Conservation (phyloP, 2,113 vertebrate genomes). For the Aleadryas rufinucha region DNA sequence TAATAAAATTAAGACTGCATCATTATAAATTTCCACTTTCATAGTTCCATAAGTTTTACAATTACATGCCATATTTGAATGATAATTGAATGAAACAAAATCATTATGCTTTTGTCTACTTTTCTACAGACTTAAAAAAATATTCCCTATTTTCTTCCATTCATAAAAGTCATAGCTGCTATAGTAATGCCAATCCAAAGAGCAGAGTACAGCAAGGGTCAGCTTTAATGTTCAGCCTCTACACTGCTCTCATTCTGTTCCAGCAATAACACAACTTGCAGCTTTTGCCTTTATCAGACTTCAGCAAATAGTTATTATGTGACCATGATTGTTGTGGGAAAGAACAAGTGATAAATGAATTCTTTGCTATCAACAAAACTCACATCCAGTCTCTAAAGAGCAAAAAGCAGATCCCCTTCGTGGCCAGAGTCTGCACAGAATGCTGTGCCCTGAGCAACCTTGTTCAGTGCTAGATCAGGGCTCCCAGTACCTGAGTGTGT, state of each 20-base stretch:
- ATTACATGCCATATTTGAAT: conserved; percentile 79
- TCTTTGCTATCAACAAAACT: background rate
- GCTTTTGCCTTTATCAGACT: background rate
- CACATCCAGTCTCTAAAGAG: background rate
- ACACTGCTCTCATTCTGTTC: background rate
- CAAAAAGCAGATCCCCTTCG: accelerated
- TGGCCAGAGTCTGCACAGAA: background rate
- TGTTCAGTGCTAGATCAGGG: background rate
- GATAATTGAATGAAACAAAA: conserved; percentile 75
- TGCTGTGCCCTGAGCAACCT: background rate
- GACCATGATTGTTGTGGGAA: background rate
- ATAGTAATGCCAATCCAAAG: background rate
- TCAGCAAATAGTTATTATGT: background rate
- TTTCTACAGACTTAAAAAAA: conserved; percentile 34
- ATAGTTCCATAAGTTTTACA: conserved; percentile 77
- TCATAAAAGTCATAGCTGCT: background rate
- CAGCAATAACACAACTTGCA: accelerated
- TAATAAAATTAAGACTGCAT: conserved; percentile 81
- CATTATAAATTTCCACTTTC: conserved; percentile 81
- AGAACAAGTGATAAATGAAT: background rate
- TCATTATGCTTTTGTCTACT: conserved; percentile 42
- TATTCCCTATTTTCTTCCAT: background rate
- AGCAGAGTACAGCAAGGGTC: background rate
- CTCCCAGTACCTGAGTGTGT: background rate
- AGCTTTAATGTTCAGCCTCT: background rate